Evolutionary conservation across 2,797 vertebrate genomes (phyloP), one percentile per base, ranked within the genome.

Genomic region (Macropus fuliginosus): DNA sequence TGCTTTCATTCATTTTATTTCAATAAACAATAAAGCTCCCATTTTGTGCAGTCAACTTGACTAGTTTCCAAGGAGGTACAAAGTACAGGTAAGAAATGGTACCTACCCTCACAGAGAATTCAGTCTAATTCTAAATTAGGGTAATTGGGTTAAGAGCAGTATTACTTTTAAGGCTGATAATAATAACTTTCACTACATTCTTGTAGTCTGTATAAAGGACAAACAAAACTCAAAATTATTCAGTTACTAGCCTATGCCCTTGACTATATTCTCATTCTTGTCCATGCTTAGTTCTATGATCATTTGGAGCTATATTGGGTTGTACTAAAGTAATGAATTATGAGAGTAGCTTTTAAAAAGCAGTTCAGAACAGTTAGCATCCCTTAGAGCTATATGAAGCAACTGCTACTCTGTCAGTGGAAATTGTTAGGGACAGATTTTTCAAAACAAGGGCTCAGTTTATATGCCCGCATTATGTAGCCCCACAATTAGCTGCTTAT

Each of bases 221-320:
- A 87, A 50, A 87, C 10, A 87, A 27, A 46, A 81, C 3, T 46
- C 40, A 87, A 87, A 87, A 27, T 46, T 27, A 87, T 94, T 94
- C 93, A 46, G 27, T 94, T 94, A 92, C 91, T 96, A 52, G 52
- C 31, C 66, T 94, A 90, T 24, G 21, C 27, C 21, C 89, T 31
- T 89, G 66, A 54, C 21, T 92, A 50, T 57, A 0, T 52, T 46
- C 50, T n/a, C 50, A 18, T 8, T 18, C 52, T 91, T 95, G 12
- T 18, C 92, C 40, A 93, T 24, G 16, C 40, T 81, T 90, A 94
- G 91, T 34, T 62, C 24, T 3, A 18, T 34, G 34, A 94, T 96
- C 55, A 66, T 95, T 93, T 95, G 91, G 46, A n/a, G 92, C n/a
- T 62, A 24, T 90, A 0, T 91, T 92, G 96, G 57, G 57, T 96